phyloP scores from a whole-genome alignment of 2,113 vertebrate species.

The Alethe castanea region DNA sequence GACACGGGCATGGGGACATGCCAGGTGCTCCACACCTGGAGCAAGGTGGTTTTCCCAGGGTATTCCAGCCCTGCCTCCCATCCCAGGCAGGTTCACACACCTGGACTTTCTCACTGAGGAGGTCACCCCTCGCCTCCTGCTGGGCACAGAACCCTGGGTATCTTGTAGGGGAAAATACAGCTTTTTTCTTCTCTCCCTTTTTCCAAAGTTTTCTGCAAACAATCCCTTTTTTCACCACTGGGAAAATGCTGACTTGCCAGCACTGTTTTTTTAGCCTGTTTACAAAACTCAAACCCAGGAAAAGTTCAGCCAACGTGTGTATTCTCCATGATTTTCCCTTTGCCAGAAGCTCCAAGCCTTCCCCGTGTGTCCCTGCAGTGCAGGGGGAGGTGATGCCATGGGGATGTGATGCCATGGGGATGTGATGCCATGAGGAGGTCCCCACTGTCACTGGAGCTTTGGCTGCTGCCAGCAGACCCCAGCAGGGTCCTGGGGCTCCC shows the following conservation, averaged over 20 bases:
- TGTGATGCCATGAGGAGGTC: neutral
- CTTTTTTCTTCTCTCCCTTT: neutral
- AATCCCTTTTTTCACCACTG: neutral
- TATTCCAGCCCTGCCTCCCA: neutral
- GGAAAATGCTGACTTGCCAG: neutral
- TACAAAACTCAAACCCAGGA: neutral
- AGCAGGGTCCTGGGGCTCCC: neutral
- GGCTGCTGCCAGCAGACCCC: neutral
- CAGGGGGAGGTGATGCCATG: accelerated
- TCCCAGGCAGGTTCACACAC: no score
- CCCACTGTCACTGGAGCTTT: accelerated
- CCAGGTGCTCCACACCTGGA: neutral
- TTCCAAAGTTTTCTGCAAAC: neutral
- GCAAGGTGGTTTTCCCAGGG: neutral
- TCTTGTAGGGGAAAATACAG: accelerated
- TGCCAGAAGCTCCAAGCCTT: neutral
- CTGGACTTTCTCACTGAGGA: neutral
- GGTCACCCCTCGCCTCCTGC: neutral
- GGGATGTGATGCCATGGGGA: neutral
- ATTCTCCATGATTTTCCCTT: neutral
- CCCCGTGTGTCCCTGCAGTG: accelerated
- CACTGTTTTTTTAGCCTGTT: neutral
- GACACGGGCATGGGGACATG: accelerated
- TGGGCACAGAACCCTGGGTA: neutral
- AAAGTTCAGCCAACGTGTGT: neutral